phyloP scores from a whole-genome alignment of 1,140 invertebrate species.

The Proales similis region DNA sequence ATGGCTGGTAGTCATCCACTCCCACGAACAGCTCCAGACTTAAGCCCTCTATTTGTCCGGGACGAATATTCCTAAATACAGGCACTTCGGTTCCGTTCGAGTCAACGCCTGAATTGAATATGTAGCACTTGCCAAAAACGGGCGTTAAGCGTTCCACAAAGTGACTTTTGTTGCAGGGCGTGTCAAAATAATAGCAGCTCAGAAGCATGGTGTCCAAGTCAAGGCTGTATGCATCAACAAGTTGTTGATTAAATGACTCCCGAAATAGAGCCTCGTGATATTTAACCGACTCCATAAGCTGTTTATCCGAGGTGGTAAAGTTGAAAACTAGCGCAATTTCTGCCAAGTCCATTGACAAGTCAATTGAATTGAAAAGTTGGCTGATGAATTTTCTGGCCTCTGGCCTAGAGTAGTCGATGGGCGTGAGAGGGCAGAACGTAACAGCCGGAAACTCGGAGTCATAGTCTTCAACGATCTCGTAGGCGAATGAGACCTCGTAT shows the following conservation, averaged over 20 bases:
- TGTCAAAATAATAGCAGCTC: slow-evolving; percentile 6
- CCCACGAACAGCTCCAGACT: slow-evolving; percentile 6
- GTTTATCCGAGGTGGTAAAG: neutral
- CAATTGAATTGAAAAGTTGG: neutral
- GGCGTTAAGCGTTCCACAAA: neutral
- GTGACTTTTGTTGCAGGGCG: slow-evolving; percentile 1
- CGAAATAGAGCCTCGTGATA: no score
- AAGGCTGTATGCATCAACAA: no score
- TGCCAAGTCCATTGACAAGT: neutral
- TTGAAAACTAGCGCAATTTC: neutral
- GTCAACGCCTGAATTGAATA: slow-evolving; percentile 26
- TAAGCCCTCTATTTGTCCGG: slow-evolving; percentile 2
- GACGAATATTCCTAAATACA: neutral
- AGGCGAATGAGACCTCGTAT: neutral
- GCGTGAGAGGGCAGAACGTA: slow-evolving; percentile 22
- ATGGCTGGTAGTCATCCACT: slow-evolving; percentile 17
- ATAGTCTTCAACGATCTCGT: neutral
- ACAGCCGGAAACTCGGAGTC: slow-evolving; percentile 21
- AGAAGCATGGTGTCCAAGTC: slow-evolving; percentile 16
- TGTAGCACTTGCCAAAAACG: slow-evolving; percentile 6
- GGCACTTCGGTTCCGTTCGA: neutral
- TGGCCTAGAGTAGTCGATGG: neutral
- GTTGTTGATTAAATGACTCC: no score
- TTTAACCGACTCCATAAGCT: no score
- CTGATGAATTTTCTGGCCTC: neutral